Evolutionary conservation across 2,888 invertebrate species (phyloP), one percentile per base, ranked within the genome.

Genomic region (Idaea dimidiata): DNA sequence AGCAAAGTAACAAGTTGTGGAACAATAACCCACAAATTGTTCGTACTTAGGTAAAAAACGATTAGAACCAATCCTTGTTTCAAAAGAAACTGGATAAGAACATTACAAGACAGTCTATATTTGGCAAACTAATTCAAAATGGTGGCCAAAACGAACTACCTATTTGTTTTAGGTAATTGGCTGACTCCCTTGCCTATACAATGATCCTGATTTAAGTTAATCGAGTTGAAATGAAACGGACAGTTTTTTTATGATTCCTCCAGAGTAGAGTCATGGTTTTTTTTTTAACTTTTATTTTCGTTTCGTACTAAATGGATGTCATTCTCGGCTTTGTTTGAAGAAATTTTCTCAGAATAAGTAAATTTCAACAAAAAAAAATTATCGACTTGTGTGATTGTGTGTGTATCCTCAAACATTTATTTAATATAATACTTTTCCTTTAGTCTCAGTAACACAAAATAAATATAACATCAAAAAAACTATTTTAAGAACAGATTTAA

Each of bases 161-260:
- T 62, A 59, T 62, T 60, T 58, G 32, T 43, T 53, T 59, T 54
- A 62, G 59, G 63, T 72, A 72, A 78, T 73, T 73, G 66, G 59
- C 60, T 61, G 63, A 59, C 67, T 69, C 63, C 66, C 66, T 68
- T 70, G 64, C 67, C 67, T 67, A 59, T 61, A 70, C 68, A 65
- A 69, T 73, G 67, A 69, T 71, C 63, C 72, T 72, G 74, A 78
- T 75, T 75, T 72, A 71, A 68, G 68, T 62, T 67, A 74, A 76
- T 72, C 69, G 66, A 68, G 68, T 74, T 68, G 72, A 70, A 69
- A 67, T 62, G 66, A 70, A 72, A 72, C 68, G 64, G 62, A 70
- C 67, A 69, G 74, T 72, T 76, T 72, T 77, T 73, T 70, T 72
- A 75, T 71, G 64, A 73, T 71, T 66, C 67, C 73, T 68, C 68